Conservation (phyloP, 1,140 invertebrate genomes). For the Drosophila asahinai region DNA sequence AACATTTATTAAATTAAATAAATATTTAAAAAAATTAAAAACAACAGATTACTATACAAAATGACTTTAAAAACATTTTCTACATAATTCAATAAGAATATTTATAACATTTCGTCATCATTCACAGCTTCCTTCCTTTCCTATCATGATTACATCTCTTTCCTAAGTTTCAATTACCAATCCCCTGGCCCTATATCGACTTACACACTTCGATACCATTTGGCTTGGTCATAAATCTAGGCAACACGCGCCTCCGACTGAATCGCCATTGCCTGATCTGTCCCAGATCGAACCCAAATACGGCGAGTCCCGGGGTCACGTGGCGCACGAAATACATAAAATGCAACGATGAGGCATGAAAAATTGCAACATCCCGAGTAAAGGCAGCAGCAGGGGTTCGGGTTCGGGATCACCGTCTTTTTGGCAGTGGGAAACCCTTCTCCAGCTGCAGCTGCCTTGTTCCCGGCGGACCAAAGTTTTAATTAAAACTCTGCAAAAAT, state of each 20-base stretch:
- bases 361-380: conserved; percentile 46
- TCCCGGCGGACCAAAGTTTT: conserved; percentile 45
- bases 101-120: background rate
- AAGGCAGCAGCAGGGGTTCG: conserved; percentile 34
- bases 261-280: conserved; percentile 37
- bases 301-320: conserved; percentile 52
- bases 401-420: conserved; percentile 4
- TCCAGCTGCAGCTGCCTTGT: conserved; percentile 22
- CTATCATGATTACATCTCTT: conserved; percentile 26
- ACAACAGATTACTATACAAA: background rate
- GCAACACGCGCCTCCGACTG: conserved; percentile 28
- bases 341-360: conserved; percentile 53
- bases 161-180: conserved; percentile 30
- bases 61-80: background rate
- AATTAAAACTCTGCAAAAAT: conserved; percentile 63
- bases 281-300: conserved; percentile 23
- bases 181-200: conserved; percentile 16
- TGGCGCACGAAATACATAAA: conserved; percentile 54
- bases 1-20: background rate
- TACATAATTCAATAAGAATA: no score
- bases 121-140: background rate
- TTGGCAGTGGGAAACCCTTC: conserved; percentile 47
- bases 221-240: conserved; percentile 56
- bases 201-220: conserved; percentile 41
- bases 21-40: no score